phyloP scores from a whole-genome alignment of 2,888 invertebrate genomes.

The Sialis lutaria region DNA sequence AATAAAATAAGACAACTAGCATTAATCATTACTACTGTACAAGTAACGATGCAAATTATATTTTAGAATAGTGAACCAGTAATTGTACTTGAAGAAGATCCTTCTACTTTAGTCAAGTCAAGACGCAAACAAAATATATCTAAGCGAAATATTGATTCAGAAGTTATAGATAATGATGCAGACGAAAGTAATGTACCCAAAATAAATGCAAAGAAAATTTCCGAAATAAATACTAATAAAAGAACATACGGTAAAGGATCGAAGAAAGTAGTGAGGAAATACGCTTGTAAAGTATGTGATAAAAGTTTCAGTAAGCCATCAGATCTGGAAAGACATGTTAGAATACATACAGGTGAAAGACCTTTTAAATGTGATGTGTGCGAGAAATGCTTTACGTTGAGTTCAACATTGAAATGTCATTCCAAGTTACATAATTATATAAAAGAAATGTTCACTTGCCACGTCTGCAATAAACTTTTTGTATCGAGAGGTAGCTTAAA shows the following conservation, averaged over 20 bases:
- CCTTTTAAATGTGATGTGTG: constrained; percentile 40
- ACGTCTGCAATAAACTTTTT: constrained; percentile 41
- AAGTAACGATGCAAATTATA: too few relatives aligned
- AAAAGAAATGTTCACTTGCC: constrained; percentile 37
- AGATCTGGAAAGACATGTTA: constrained; percentile 43
- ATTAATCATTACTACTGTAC: too few relatives aligned
- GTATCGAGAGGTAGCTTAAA: constrained; percentile 46
- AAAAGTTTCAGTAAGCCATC: constrained; percentile 52
- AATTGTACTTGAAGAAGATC: too few relatives aligned
- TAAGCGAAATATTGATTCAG: not conserved
- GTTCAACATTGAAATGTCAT: constrained; percentile 45
- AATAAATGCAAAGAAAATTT: not conserved
- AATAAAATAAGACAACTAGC: too few relatives aligned
- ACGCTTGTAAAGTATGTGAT: constrained; percentile 36
- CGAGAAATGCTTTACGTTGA: constrained; percentile 39
- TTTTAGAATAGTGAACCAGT: too few relatives aligned
- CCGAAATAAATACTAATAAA: not conserved
- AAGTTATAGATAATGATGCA: not conserved
- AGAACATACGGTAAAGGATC: not conserved
- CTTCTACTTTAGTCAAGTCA: too few relatives aligned
- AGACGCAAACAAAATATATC: not conserved
- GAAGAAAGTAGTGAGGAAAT: constrained; percentile 10
- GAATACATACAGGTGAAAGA: constrained; percentile 50
- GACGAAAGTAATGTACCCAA: not conserved
- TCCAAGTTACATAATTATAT: constrained; percentile 34